A percentile compares a stretch with the other conserved stretches of the same genome.
phyloP scores from a whole-genome alignment of 2,113 vertebrate genomes.

The Psittacula cyanocephala region DNA sequence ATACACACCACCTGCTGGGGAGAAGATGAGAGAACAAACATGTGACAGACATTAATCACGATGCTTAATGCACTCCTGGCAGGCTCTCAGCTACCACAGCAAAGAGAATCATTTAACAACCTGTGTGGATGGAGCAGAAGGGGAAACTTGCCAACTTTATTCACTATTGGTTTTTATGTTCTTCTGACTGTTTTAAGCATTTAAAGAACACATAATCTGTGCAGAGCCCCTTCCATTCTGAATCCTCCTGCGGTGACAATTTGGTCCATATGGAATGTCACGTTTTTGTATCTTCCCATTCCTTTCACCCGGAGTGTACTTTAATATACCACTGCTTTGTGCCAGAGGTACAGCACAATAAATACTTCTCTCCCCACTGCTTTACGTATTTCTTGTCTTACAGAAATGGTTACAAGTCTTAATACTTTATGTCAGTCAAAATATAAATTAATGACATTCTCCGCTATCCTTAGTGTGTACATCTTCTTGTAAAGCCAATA shows the following conservation, averaged over 20 bases:
- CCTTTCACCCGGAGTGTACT: not conserved
- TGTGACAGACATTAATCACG: conserved; percentile 44
- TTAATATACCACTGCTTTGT: not conserved
- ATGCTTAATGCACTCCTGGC: conserved; percentile 38
- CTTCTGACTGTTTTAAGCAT: not conserved
- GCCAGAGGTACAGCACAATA: fast-evolving
- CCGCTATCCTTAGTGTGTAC: not conserved
- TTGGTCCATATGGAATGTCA: not conserved
- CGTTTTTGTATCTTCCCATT: not conserved
- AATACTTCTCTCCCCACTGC: not conserved
- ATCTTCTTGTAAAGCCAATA: not conserved
- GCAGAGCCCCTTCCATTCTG: not conserved
- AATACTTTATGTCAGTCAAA: not conserved
- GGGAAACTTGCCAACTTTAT: conserved; percentile 15
- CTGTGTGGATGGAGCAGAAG: not conserved
- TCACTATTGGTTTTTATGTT: not conserved
- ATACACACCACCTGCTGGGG: conserved; percentile 28
- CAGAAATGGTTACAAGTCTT: not conserved
- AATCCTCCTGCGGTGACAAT: not conserved
- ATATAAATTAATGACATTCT: not conserved
- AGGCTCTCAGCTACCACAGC: not conserved
- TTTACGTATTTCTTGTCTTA: not conserved
- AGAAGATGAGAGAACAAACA: conserved; percentile 44
- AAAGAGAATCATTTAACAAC: conserved; percentile 35
- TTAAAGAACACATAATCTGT: not conserved